Evolutionary conservation across 2,888 invertebrate genomes (phyloP), one percentile per base, ranked within the genome.

Genomic region (Drosophila rellima): DNA sequence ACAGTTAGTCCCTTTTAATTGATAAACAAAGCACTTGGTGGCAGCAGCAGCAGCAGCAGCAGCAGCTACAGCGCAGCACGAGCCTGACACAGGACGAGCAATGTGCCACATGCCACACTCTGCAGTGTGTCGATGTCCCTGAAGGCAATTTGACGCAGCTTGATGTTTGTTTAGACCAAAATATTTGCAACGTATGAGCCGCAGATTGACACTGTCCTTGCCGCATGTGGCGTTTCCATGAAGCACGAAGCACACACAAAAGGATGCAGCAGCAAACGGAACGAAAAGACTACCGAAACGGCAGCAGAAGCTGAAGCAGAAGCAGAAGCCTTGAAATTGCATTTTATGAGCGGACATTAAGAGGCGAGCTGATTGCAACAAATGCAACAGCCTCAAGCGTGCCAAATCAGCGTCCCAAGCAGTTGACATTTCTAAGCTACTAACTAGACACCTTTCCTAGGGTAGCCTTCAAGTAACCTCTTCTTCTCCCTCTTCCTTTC

Each of bases 381-480:
- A 66, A 55, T 62, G 44, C 66, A 13, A 20, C 61, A 18, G 51
- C 42, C 44, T 56, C 48, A 61, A 63, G 85, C 83, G 73, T 83
- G 66, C 26, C 63, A 71, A 83, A 83, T 83, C 70, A 39, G 51
- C 50, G 45, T 47, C 66, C 68, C 76, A 69, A 51, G 57, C 70
- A 78, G 83, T 83, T 83, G 83, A 83, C 83, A 83, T 73, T 83
- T 79, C 80, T 80, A 74, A 80, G 74, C 80, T 73, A 78, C 83
- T 83, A 83, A 83, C 83, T 86, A 80, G 83, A 39, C 73, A 47
- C 13, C 57, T 45, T 42, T n/a, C 4, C 35, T 7, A 29, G 26
- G 20, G 13, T 17, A 23, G 4, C 44, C n/a, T 26, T 2, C 1
- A 13, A 13, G 0, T 7, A 35, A 47, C 8, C 33, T 8, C 11